Base-by-base conservation (phyloP, 2,797 vertebrate genomes). In the Enteromius treurensis region DNA sequence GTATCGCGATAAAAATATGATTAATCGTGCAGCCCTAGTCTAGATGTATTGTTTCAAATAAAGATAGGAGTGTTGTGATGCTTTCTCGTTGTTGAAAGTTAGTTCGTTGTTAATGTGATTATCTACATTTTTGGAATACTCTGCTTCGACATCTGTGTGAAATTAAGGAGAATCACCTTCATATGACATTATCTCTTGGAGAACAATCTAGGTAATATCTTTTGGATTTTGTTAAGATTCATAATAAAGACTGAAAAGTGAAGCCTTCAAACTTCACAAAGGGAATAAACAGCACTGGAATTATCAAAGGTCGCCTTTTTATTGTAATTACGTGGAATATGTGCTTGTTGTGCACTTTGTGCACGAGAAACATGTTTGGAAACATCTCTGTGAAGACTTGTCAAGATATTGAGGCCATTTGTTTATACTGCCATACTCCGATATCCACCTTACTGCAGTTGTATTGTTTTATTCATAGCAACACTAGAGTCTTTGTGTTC, bases 401-500 rank as follows among this genome's bases (percentile, higher is more conserved):
- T 32, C 17, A 32, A 13, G 49, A 23, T 34, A 21, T 23, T 23
- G 45, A 51, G 23, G 23, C 29, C 51, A 15, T 17, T 45, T 45
- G 37, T 17, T 53, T 51, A 53, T 3, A 60, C n/a, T 9, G n/a
- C 47, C 21, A 8, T 42, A 67, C 13, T 17, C 7, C 11, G 49
- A 40, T 29, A 58, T 69, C 34, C 51, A 68, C 4, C 23, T 19
- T 21, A 29, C 42, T 70, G 8, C 23, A 10, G 3, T 68, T 62
- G 58, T 21, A 17, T 68, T 53, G 10, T 51, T 69, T 55, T 68
- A 67, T 40, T 77, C n/a, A 64, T 47, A 26, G 37, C 75, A 60
- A 17, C 15, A 6, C 37, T 62, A 5, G 1, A 45, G 37, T 13
- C 51, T 17, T 53, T 76, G 29, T 15, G 7, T 21, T 45, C 1